These are phyloP conservation scores for Penaeus indicus DNA, from an alignment of 1,140 invertebrate species.

Conservation along the genomic window DNA sequence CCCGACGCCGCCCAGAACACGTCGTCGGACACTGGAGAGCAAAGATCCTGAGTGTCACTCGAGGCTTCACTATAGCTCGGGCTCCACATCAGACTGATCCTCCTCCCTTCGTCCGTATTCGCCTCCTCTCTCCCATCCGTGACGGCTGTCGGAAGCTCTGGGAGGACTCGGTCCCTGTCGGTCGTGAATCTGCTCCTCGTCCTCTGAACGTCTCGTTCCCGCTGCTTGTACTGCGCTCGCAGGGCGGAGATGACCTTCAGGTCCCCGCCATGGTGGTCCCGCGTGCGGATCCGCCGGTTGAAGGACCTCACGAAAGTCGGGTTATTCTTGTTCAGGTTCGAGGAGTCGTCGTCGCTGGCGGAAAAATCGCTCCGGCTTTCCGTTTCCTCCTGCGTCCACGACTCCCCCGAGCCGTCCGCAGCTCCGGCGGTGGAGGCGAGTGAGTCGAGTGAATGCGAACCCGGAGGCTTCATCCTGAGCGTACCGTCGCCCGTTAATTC, in stretches of 20 bases:
- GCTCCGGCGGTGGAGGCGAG: too few species aligned
- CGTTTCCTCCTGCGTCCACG: neutral
- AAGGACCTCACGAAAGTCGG: constrained; percentile 42
- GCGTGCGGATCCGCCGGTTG: constrained; percentile 46
- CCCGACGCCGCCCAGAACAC: neutral
- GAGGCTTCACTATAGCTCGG: neutral
- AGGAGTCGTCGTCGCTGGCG: neutral
- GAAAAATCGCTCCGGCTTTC: constrained; percentile 5
- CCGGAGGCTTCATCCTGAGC: too few species aligned
- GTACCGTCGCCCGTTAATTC: too few species aligned
- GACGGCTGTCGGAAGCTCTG: too few species aligned
- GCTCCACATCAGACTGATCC: neutral
- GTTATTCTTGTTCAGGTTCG: constrained; percentile 16
- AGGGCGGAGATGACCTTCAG: constrained; percentile 18
- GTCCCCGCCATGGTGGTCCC: constrained; percentile 17
- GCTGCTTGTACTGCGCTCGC: neutral
- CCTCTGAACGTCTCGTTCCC: neutral
- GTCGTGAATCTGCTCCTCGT: neutral
- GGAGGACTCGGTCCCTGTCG: too few species aligned
- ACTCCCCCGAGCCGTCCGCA: neutral
- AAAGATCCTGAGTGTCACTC: constrained; percentile 9
- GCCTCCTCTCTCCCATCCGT: too few species aligned
- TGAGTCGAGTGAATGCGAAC: too few species aligned
- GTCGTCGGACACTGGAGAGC: constrained; percentile 27
- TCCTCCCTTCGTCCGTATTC: neutral